phyloP scores from a whole-genome alignment of 2,113 vertebrate genomes.

The Albula goreensis region DNA sequence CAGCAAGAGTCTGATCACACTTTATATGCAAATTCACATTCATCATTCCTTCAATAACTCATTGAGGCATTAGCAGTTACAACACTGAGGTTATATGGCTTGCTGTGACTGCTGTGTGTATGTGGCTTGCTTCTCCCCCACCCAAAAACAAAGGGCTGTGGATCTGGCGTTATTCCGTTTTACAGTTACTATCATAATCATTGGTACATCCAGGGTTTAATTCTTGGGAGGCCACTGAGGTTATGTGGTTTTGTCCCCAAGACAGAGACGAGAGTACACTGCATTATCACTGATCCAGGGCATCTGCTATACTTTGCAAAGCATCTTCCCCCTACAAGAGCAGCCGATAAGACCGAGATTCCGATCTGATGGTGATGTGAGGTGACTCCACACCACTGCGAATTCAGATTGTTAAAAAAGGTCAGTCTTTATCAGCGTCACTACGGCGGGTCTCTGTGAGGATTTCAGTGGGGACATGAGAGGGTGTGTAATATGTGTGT shows the following conservation, averaged over 20 bases:
- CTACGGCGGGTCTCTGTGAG: background rate
- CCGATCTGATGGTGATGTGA: background rate
- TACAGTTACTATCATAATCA: no score
- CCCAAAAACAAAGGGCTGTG: no score
- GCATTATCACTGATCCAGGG: background rate
- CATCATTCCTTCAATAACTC: no score
- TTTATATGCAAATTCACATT: no score
- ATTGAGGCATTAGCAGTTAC: no score
- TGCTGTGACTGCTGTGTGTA: no score
- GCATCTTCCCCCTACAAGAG: background rate
- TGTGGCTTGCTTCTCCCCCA: no score
- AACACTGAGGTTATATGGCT: no score
- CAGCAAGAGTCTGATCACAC: no score
- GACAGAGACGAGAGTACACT: background rate
- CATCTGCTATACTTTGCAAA: background rate
- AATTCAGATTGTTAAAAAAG: background rate
- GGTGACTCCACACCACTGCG: background rate
- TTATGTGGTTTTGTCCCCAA: background rate
- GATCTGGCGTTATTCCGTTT: no score
- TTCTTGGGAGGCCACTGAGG: no score
- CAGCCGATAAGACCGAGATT: background rate
- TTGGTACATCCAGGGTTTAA: no score
- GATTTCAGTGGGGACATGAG: background rate
- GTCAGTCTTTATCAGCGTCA: background rate
- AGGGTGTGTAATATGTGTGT: background rate